Evolutionary conservation across 1,140 invertebrate species (phyloP), one percentile per base, ranked within the genome.

Genomic region (Phthorimaea operculella): DNA sequence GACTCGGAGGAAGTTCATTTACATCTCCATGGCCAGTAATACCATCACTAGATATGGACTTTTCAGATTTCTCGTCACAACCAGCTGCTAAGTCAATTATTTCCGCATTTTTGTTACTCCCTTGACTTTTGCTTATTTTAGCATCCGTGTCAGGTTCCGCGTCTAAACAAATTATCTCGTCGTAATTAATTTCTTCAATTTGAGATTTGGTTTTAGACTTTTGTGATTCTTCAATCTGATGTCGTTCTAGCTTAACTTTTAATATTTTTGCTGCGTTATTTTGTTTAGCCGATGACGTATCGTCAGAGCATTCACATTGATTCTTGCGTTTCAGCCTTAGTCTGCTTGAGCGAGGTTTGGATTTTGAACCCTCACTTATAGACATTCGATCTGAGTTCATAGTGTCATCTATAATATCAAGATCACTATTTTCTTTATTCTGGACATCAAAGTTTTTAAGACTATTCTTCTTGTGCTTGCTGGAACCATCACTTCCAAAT

Each of bases 21-120:
- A 62, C 49, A 33, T 68, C 64, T 0, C 77, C 74, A 16, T 79
- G 76, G 7, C 56, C 79, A 8, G 67, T 80, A 34, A 82, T 80
- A 1, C 75, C 76, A 16, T 61, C 15, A 15, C 74, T 79, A 6
- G 50, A 55, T 39, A 82, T 74, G 10, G 75, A 70, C 48, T 60
- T 69, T 6, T 70, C 72, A 0, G 58, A 65, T 1, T 52, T 51
- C 11, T 17, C 33, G 9, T 57, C 42, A 21, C 42, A n/a, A 11
- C 8, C 45, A 54, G 21, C 21, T 39, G 36, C n/a, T 4, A 39
- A 5, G 36, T 39, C 36, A 39, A 39, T 39, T n/a, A 39, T 39
- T 39, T 10, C 36, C 1, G n/a, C 3, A 10, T 39, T n/a, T 39
- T 39, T 39, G 8, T n/a, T 39, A 12, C 36, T 4, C 3, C 3